Evolutionary conservation across 2,797 vertebrate genomes (phyloP), one percentile per base, ranked within the genome.

Genomic region (Anguilla obscura): DNA sequence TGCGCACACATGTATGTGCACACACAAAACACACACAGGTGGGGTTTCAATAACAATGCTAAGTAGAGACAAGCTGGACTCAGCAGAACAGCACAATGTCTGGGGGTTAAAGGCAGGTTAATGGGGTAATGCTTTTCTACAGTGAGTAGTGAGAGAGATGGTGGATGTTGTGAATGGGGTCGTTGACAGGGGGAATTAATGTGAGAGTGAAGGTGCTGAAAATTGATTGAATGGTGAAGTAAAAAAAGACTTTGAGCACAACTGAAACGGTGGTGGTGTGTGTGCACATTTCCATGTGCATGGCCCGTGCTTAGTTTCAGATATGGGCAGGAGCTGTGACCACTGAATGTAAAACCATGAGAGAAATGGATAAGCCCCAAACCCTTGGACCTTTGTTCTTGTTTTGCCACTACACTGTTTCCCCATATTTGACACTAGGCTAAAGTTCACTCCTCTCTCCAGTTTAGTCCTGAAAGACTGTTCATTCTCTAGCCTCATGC

Each of bases 371-470:
- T 3, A 7, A 24, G 21, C 40, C 79, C 4, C 9, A 21, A 82
- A 82, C 79, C 45, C 79, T 50, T 50, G 79, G 79, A 82, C 79
- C 79, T 82, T 82, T 82, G 79, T 82, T 30, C 33, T 63, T 66
- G 18, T 63, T 54, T 45, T 69, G 18, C 6, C 14, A 21, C 0
- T 33, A 30, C 50, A 14, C 82, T 14, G 2, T 84, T 56, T 84
- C 83, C 3, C 16, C 50, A 84, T 56, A 27, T 84, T 14, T 30
- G 83, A 84, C 40, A 24, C 24, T 56, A 10, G 48, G 83, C 21
- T 0, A 84, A 56, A 84, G 83, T 48, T 84, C 83, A 80, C 45
- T 21, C 6, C 33, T 24, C 58, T 69, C 58, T 24, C 85, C 16
- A 18, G 6, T 24, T 48, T 10, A 66, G 50, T 18, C 12, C 14